phyloP scores from a whole-genome alignment of 1,140 invertebrate species.

The Ladona fulva region DNA sequence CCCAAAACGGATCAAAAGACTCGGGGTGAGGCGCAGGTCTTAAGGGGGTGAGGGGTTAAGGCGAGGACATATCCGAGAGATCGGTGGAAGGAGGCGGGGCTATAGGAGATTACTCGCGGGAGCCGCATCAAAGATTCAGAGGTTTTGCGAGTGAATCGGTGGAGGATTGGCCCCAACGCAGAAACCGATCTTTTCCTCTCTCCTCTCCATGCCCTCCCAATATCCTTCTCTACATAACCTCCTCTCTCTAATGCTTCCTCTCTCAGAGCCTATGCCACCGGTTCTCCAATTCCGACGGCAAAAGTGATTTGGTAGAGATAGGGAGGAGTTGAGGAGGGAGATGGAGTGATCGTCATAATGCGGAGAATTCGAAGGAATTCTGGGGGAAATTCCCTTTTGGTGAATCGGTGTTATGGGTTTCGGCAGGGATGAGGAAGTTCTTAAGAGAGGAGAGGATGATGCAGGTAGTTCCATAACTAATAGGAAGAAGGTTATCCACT shows the following conservation, averaged over 20 bases:
- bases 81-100: not conserved
- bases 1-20: not conserved
- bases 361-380: not conserved
- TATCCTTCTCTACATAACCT: not conserved
- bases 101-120: not conserved
- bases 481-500: too few species aligned
- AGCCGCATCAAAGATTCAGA: not conserved
- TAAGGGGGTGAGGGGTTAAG: not conserved
- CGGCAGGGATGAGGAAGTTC: not conserved
- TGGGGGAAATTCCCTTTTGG: not conserved
- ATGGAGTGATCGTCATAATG: slow-evolving; percentile 9
- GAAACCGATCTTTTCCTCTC: not conserved
- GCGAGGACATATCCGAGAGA: not conserved
- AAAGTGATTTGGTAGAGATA: not conserved
- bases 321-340: not conserved
- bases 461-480: too few species aligned
- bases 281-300: not conserved
- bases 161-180: not conserved
- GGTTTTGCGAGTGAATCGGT: not conserved
- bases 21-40: not conserved
- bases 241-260: not conserved
- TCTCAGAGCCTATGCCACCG: not conserved
- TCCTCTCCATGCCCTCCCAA: not conserved
- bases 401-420: not conserved
- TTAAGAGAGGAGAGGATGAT: not conserved